These are phyloP conservation scores for Limenitis camilla DNA, from an alignment of 2,888 invertebrate genomes.

Conservation along the genomic window DNA sequence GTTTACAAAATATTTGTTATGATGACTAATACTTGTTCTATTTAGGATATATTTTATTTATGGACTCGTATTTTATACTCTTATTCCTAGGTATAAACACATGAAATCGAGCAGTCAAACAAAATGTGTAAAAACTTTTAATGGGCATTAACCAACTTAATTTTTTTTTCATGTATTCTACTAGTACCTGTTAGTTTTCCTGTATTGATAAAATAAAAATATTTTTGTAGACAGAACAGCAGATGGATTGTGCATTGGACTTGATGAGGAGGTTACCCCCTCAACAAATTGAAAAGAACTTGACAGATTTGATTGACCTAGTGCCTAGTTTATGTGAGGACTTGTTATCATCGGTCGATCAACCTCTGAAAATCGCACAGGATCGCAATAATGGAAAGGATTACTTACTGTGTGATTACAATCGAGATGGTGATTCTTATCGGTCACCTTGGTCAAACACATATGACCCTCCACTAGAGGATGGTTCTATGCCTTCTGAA, in stretches of 20 bases:
- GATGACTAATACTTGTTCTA: constrained; percentile 64
- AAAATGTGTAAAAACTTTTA: no score
- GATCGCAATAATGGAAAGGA: constrained; percentile 97
- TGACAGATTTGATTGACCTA: constrained; percentile 97
- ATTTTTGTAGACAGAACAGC: constrained; percentile 87
- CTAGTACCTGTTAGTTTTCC: no score
- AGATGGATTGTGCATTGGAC: constrained; percentile 99
- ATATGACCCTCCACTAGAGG: constrained; percentile 97
- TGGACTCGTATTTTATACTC: constrained; percentile 16
- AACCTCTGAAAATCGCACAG: constrained; percentile 97
- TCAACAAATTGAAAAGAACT: constrained; percentile 98
- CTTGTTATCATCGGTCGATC: constrained; percentile 96
- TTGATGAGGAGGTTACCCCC: constrained; percentile 99
- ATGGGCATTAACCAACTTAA: no score
- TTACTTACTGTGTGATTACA: constrained; percentile 98
- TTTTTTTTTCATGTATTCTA: no score
- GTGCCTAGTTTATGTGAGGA: constrained; percentile 97
- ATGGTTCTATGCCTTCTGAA: constrained; percentile 99
- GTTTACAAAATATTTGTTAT: constrained; percentile 43
- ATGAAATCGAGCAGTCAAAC: no score
- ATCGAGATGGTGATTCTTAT: constrained; percentile 98
- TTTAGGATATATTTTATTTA: constrained; percentile 33
- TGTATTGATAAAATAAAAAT: not conserved
- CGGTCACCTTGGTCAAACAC: constrained; percentile 99
- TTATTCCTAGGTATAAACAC: no score